These are phyloP conservation scores for Conchocele bisecta DNA, from an alignment of 2,888 invertebrate genomes.

Conservation along the genomic window DNA sequence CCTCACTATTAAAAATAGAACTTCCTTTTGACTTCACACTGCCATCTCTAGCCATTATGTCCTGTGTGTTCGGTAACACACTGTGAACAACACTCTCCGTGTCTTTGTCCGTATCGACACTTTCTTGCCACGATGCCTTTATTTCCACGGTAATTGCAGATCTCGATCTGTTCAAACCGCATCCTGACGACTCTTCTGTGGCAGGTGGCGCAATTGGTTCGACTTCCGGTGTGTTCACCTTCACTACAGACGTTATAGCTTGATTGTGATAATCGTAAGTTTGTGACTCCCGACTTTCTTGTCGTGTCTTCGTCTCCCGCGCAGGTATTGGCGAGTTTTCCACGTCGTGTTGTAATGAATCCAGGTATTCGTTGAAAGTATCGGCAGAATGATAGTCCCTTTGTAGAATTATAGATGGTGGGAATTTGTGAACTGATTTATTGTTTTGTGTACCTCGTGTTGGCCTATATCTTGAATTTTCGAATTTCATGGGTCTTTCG, in stretches of 20 bases:
- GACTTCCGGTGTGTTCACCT: slow-evolving; percentile 56
- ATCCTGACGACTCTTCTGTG: not conserved
- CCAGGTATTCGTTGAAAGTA: slow-evolving; percentile 62
- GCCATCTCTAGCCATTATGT: too few relatives aligned
- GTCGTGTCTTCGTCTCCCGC: slow-evolving; percentile 14
- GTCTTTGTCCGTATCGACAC: too few relatives aligned
- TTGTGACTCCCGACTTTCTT: slow-evolving; percentile 26
- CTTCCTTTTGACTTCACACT: too few relatives aligned
- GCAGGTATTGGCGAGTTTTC: slow-evolving; percentile 29
- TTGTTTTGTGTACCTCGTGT: not conserved
- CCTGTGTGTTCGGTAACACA: too few relatives aligned
- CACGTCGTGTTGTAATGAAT: slow-evolving; percentile 40
- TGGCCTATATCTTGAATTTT: slow-evolving; percentile 50
- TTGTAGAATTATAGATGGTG: too few relatives aligned
- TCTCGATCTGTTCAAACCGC: slow-evolving; percentile 10
- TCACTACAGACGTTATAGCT: slow-evolving; percentile 58
- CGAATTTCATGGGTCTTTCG: slow-evolving; percentile 62
- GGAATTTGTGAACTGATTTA: not conserved
- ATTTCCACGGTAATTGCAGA: slow-evolving; percentile 58
- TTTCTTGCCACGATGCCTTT: slow-evolving; percentile 52
- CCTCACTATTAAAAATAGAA: too few relatives aligned
- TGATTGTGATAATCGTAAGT: slow-evolving; percentile 54
- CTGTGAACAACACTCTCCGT: too few relatives aligned
- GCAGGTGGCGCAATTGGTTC: not conserved
- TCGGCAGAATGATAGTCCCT: slow-evolving; percentile 62